A percentile compares a stretch with the other conserved stretches of the same genome.
These are phyloP conservation scores for Thumatha senex DNA, from an alignment of 2,888 invertebrate genomes.

Conservation along the genomic window DNA sequence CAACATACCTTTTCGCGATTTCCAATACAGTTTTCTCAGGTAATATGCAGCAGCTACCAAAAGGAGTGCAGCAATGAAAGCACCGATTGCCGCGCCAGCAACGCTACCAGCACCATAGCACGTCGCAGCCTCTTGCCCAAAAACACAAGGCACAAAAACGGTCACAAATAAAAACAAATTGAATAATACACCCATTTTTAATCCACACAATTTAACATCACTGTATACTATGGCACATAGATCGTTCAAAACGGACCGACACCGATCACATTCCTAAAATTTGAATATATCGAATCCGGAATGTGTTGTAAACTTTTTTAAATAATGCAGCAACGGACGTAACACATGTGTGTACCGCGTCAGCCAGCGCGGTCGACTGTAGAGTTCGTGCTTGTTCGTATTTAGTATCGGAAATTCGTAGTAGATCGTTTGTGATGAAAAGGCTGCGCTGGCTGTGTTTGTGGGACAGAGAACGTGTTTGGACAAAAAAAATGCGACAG, in stretches of 20 bases:
- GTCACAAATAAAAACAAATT: conserved; percentile 69
- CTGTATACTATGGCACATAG: conserved; percentile 72
- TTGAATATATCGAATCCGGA: conserved; percentile 55
- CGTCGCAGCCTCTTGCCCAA: conserved; percentile 70
- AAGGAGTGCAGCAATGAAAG: conserved; percentile 86
- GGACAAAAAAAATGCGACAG: no score
- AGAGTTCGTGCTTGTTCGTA: conserved; percentile 33
- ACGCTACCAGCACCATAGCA: conserved; percentile 88
- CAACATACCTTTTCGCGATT: conserved; percentile 81
- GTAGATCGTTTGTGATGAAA: conserved; percentile 44
- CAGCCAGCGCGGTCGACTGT: conserved; percentile 72
- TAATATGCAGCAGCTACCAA: conserved; percentile 83
- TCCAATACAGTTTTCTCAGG: conserved; percentile 85
- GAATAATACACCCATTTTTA: conserved; percentile 72
- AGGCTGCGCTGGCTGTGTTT: conserved; percentile 58
- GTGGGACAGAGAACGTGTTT: conserved; percentile 67
- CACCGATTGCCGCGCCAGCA: conserved; percentile 88
- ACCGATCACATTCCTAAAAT: conserved; percentile 72
- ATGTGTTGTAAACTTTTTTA: conserved; percentile 55
- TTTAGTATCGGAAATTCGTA: neutral
- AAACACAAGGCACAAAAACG: conserved; percentile 71
- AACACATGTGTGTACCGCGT: conserved; percentile 61
- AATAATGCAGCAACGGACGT: neutral
- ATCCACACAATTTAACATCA: conserved; percentile 56
- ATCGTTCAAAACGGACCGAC: conserved; percentile 49